Conservation (phyloP, 2,888 invertebrate genomes). For the Coelinius sp. region DNA sequence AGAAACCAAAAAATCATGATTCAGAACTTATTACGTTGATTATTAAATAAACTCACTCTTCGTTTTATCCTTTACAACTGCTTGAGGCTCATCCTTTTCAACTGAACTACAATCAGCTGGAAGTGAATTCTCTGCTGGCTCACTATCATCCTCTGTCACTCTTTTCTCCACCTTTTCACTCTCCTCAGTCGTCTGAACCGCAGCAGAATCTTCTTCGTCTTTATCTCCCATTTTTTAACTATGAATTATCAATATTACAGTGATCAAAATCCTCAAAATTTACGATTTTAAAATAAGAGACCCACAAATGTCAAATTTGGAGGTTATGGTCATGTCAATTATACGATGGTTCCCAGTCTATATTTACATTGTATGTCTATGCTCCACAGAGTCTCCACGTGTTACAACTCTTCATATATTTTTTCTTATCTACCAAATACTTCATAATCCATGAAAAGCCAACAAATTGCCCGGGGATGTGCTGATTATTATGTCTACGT, state of each 20-base stretch:
- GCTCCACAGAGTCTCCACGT: too few relatives aligned
- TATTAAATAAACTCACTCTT: conserved; percentile 41
- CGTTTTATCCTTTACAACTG: conserved; percentile 47
- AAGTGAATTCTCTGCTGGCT: conserved; percentile 40
- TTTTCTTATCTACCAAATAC: too few relatives aligned
- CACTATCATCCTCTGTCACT: conserved; percentile 48
- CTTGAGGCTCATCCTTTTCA: conserved; percentile 43
- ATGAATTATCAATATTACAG: not conserved
- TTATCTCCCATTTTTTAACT: conserved; percentile 45
- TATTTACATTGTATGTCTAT: too few relatives aligned
- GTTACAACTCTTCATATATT: too few relatives aligned
- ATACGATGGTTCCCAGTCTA: too few relatives aligned
- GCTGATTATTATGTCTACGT: too few relatives aligned
- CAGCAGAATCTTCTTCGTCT: conserved; percentile 40
- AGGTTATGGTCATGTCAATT: not conserved
- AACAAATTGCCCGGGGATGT: not conserved
- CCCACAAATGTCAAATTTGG: not conserved
- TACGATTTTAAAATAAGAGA: not conserved
- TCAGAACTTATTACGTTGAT: not conserved
- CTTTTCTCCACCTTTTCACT: conserved; percentile 47
- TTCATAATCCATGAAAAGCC: too few relatives aligned
- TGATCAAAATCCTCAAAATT: not conserved
- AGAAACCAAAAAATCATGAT: not conserved
- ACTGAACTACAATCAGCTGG: conserved; percentile 38
- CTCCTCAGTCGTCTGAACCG: conserved; percentile 48